Evolutionary conservation across 2,113 vertebrate genomes (phyloP).

Genomic region (Thinocorus orbignyianus): DNA sequence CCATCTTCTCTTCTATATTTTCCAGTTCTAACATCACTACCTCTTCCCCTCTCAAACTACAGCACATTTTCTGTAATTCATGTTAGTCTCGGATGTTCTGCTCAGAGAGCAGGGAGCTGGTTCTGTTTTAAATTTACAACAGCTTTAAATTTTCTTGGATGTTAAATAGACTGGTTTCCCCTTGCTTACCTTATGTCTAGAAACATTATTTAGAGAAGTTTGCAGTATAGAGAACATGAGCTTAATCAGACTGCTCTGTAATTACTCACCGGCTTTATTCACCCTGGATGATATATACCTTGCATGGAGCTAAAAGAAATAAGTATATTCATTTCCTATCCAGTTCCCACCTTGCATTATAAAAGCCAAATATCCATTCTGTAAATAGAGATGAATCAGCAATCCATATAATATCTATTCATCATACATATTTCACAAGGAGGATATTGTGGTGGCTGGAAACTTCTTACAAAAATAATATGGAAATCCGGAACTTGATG

Average conservation of each 20-base stretch:
- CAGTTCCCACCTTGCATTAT: constrained; percentile 73
- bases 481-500: constrained; percentile 86
- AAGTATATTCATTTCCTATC: constrained; percentile 72
- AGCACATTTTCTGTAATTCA: constrained; percentile 16
- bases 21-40: not conserved
- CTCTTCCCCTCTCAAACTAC: not conserved
- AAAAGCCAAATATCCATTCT: constrained; percentile 77
- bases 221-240: constrained; percentile 24
- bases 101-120: constrained; percentile 5
- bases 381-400: constrained; percentile 85
- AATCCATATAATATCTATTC: constrained; percentile 83
- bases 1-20: constrained; percentile 11
- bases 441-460: constrained; percentile 80
- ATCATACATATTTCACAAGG: constrained; percentile 87
- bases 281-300: constrained; percentile 55
- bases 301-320: constrained; percentile 59
- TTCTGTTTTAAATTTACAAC: constrained; percentile 49
- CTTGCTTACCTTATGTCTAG: constrained; percentile 15
- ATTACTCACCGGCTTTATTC: constrained; percentile 71
- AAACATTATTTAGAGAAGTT: constrained; percentile 64
- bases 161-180: not conserved
- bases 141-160: not conserved
- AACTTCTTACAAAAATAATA: constrained; percentile 85
- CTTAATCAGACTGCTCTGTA: constrained; percentile 69
- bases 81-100: not conserved